phyloP scores from a whole-genome alignment of 2,888 invertebrate genomes.

The Meganola albula region DNA sequence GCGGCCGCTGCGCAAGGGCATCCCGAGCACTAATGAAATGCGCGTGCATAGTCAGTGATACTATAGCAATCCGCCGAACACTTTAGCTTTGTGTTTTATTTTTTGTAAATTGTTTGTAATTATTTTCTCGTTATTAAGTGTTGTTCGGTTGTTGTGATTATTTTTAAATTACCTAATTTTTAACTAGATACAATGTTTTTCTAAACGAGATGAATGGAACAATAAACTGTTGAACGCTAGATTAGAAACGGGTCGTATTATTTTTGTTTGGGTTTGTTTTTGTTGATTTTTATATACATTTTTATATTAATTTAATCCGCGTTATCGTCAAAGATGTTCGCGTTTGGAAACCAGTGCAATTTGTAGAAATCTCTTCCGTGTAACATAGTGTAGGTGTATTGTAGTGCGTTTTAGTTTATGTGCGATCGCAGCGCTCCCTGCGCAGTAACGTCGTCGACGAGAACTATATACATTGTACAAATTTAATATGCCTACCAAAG shows the following conservation, averaged over 20 bases:
- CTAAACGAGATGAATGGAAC: slow-evolving; percentile 55
- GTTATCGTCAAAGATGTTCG: slow-evolving; percentile 70
- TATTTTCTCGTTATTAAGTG: slow-evolving; percentile 75
- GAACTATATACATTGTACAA: slow-evolving; percentile 76
- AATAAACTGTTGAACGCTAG: slow-evolving; percentile 75
- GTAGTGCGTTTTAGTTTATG: slow-evolving; percentile 64
- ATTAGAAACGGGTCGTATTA: slow-evolving; percentile 77
- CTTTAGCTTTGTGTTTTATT: slow-evolving; percentile 57
- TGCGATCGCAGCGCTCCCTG: slow-evolving; percentile 52
- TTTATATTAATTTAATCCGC: slow-evolving; percentile 69
- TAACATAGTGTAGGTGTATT: slow-evolving; percentile 73
- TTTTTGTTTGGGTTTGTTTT: slow-evolving; percentile 71
- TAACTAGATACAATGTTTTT: slow-evolving; percentile 57
- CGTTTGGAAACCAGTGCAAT: slow-evolving; percentile 77
- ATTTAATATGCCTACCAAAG: slow-evolving; percentile 78
- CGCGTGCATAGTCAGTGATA: slow-evolving; percentile 48
- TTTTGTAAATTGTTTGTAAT: slow-evolving; percentile 76
- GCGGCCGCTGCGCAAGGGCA: slow-evolving; percentile 85
- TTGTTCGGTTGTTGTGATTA: slow-evolving; percentile 79
- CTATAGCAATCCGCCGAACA: slow-evolving; percentile 65
- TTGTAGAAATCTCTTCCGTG: slow-evolving; percentile 77
- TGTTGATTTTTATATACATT: slow-evolving; percentile 62
- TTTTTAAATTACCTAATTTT: slow-evolving; percentile 68
- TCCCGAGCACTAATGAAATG: slow-evolving; percentile 62
- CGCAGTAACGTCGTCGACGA: slow-evolving; percentile 53